Conservation (phyloP, 2,797 vertebrate species). For the Epinephelus awoara region DNA sequence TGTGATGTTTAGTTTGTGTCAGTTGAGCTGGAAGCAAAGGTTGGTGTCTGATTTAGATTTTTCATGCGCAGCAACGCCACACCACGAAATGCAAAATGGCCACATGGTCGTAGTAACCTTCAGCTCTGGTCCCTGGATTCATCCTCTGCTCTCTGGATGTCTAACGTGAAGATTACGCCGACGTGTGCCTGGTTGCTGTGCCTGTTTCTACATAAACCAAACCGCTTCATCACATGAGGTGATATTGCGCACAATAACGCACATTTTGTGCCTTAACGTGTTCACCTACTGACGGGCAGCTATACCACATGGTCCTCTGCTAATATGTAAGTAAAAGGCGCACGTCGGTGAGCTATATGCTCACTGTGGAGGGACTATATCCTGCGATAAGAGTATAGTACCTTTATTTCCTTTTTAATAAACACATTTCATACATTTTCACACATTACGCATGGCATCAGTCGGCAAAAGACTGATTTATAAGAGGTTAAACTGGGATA, state of each 20-base stretch:
- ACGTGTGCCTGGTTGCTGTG: neutral
- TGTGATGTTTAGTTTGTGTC: neutral
- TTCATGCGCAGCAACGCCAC: conserved; percentile 70
- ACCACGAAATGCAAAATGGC: conserved; percentile 83
- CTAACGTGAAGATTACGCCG: neutral
- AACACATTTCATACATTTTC: neutral
- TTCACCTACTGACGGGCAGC: conserved; percentile 33
- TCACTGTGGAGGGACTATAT: neutral
- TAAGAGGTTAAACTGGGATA: conserved; percentile 6
- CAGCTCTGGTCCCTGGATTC: conserved; percentile 67
- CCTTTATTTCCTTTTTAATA: neutral
- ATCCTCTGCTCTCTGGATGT: conserved; percentile 49
- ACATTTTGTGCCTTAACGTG: neutral
- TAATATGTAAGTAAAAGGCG: conserved; percentile 25
- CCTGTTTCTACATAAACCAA: neutral
- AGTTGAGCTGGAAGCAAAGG: neutral
- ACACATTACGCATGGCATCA: neutral
- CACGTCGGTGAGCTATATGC: neutral
- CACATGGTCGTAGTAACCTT: conserved; percentile 86
- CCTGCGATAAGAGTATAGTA: neutral
- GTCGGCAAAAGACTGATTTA: neutral
- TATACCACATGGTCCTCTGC: conserved; percentile 69
- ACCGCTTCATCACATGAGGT: neutral
- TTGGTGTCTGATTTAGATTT: conserved; percentile 32
- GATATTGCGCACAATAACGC: neutral